Evolutionary conservation across 2,888 invertebrate genomes (phyloP).

Genomic region (Atherix ibis): DNA sequence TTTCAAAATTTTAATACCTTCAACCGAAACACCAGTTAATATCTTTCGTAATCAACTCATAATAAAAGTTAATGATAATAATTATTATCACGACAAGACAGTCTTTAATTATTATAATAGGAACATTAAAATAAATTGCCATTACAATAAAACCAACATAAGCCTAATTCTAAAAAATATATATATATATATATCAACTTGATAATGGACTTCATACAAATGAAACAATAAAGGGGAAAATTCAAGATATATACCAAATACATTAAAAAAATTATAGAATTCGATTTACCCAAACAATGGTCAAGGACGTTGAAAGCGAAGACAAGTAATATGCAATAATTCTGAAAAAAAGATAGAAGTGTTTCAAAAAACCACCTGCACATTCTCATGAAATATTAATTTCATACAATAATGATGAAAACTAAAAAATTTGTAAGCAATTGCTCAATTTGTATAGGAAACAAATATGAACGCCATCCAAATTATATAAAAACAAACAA

Average conservation of each 20-base stretch:
- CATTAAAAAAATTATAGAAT: constrained; percentile 1
- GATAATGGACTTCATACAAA: background rate
- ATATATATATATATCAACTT: too few relatives aligned
- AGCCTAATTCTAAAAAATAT: too few relatives aligned
- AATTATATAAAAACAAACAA: too few relatives aligned
- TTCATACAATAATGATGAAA: constrained; percentile 1
- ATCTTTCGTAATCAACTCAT: too few relatives aligned
- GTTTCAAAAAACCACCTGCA: background rate
- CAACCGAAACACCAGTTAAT: too few relatives aligned
- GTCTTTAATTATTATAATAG: too few relatives aligned
- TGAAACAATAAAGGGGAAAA: background rate
- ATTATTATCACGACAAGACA: too few relatives aligned
- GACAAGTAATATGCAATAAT: constrained; percentile 1
- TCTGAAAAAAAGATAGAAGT: constrained; percentile 1
- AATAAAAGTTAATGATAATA: too few relatives aligned
- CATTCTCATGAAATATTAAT: background rate
- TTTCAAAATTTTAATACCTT: too few relatives aligned
- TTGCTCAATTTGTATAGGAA: background rate
- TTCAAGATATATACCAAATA: background rate
- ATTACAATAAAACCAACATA: too few relatives aligned
- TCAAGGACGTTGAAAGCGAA: constrained; percentile 1
- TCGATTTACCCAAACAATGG: constrained; percentile 4
- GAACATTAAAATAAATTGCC: too few relatives aligned
- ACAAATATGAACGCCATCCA: constrained; percentile 1
- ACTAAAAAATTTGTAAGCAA: background rate